Conservation (phyloP, 2,888 invertebrate genomes). For the Fragum whitleyi region DNA sequence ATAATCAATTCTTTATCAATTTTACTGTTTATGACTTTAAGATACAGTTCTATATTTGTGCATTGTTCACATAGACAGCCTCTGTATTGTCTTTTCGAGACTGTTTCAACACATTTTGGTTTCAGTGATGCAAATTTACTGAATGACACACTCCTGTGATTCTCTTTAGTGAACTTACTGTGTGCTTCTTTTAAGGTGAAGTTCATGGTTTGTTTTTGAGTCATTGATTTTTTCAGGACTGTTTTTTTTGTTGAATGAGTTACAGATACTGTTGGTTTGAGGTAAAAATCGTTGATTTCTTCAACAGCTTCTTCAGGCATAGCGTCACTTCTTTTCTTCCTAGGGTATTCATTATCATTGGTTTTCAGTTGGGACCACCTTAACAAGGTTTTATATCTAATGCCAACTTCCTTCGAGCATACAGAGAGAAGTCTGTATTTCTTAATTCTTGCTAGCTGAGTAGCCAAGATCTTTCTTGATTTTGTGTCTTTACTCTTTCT, state of each 20-base stretch:
- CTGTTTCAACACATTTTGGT: constrained; percentile 40
- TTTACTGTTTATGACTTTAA: constrained; percentile 20
- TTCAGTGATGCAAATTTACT: constrained; percentile 38
- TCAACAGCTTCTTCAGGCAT: constrained; percentile 13
- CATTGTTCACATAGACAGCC: constrained; percentile 41
- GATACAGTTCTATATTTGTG: constrained; percentile 31
- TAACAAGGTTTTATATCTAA: constrained; percentile 19
- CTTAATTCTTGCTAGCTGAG: constrained; percentile 22
- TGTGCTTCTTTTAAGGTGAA: constrained; percentile 27
- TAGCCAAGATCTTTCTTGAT: constrained; percentile 11
- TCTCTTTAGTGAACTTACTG: constrained; percentile 17
- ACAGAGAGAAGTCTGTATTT: constrained; percentile 20
- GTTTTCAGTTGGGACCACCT: constrained; percentile 25
- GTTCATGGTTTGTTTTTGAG: constrained; percentile 33
- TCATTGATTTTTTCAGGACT: constrained; percentile 20
- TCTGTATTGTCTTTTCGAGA: constrained; percentile 16
- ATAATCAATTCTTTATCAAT: neutral
- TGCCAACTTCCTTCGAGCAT: constrained; percentile 14
- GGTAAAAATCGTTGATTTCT: constrained; percentile 26
- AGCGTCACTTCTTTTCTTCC: constrained; percentile 32
- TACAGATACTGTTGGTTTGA: constrained; percentile 22
- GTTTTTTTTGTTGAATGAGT: constrained; percentile 21
- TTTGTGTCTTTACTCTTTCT: constrained; percentile 8
- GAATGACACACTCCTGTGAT: constrained; percentile 7
- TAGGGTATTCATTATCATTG: neutral